Evolutionary conservation across 2,888 invertebrate species (phyloP).

Genomic region (Drosophila paramelanica): DNA sequence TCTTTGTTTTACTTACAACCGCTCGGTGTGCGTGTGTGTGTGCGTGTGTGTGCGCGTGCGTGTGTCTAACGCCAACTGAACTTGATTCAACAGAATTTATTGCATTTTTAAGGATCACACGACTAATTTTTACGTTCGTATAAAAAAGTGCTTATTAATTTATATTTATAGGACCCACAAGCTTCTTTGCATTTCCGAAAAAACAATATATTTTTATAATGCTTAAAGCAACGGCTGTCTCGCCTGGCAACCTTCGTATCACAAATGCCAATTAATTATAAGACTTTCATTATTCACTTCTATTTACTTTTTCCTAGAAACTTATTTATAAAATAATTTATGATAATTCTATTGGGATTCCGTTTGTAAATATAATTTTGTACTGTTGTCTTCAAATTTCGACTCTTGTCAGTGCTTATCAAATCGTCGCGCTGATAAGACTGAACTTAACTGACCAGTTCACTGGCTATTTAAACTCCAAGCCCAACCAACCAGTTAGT

Average conservation of each 20-base stretch:
- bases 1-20: conserved; percentile 13
- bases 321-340: neutral
- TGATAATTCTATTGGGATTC: neutral
- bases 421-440: neutral
- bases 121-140: too few relatives aligned
- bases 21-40: neutral
- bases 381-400: neutral
- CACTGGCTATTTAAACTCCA: neutral
- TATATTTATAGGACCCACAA: neutral
- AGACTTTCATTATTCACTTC: neutral
- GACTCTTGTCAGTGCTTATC: conserved; percentile 8
- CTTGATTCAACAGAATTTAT: too few relatives aligned
- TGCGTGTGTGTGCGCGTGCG: conserved; percentile 4
- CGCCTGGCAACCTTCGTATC: neutral
- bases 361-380: neutral
- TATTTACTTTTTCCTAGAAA: neutral
- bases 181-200: neutral
- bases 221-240: neutral
- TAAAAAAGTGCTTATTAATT: neutral
- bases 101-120: too few relatives aligned
- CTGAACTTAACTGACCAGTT: too few relatives aligned
- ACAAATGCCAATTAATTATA: neutral
- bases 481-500: neutral
- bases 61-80: conserved; percentile 8
- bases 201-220: neutral